These are phyloP conservation scores for Rhopalosiphum nymphaeae DNA, from an alignment of 2,888 invertebrate genomes.

Conservation along the genomic window DNA sequence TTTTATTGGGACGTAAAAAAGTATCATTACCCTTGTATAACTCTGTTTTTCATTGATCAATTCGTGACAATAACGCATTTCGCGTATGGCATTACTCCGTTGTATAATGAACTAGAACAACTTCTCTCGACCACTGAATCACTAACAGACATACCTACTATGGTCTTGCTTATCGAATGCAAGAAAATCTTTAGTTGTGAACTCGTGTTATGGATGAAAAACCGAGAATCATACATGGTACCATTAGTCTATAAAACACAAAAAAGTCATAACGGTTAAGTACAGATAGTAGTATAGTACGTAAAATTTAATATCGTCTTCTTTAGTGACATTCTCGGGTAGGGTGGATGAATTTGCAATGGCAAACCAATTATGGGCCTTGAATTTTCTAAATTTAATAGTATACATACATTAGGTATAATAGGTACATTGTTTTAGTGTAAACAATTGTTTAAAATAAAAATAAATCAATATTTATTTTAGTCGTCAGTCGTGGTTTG, in stretches of 20 bases:
- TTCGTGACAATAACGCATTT: neutral
- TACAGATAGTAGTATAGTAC: too few relatives aligned
- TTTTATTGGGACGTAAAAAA: neutral
- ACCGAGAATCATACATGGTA: neutral
- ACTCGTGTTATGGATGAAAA: neutral
- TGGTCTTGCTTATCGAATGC: neutral
- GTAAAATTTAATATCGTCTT: neutral
- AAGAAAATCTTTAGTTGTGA: neutral
- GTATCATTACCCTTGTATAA: neutral
- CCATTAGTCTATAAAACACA: conserved; percentile 23
- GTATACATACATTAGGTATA: neutral
- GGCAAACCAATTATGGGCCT: neutral
- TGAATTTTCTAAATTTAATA: neutral
- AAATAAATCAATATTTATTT: neutral
- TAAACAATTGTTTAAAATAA: neutral
- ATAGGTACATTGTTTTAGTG: neutral
- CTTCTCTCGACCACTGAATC: neutral
- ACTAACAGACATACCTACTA: neutral
- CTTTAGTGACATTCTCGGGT: neutral
- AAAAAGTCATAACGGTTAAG: neutral
- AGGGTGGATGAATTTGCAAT: neutral
- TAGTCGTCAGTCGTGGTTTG: neutral
- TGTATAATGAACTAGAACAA: neutral
- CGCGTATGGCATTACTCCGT: conserved; percentile 14
- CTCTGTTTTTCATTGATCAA: neutral